Evolutionary conservation across 2,888 invertebrate genomes (phyloP), one percentile per base, ranked within the genome.

Genomic region (Unio pictorum): DNA sequence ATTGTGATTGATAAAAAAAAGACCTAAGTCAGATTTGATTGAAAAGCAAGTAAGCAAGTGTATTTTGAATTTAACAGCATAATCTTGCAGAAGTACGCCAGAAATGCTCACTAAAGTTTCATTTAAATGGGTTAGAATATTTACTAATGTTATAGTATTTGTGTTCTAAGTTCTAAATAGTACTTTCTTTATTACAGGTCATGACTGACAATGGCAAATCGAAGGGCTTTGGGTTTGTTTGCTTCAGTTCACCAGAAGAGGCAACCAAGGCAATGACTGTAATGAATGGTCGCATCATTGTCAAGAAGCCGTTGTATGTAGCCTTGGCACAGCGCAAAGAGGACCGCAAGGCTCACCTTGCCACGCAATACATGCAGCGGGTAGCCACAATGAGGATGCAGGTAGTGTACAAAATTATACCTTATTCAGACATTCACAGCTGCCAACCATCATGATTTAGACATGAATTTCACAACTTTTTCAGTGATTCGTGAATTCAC

Each of bases 231-330:
- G 99, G 99, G 55, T 99, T 99, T 91, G 99, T 99, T 28, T 99
- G 99, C 92, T 99, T 99, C 90, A 96, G 96, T 71, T 95, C 96
- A 26, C 96, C 98, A 0, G 98, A 98, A 90, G 99, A 99, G 91
- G 99, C 99, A 17, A 99, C 99, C 4, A 98, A 98, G 90, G 99
- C 99, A 66, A 98, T 99, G 1, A 99, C 98, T 8, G 99, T 99
- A 91, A 96, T 99, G 96, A 99, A 99, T 90, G 98, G 98, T 6
- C 94, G 98, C 70, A 99, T 99, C 84, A 94, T 99, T 62, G 97
- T 96, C 71, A 94, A 96, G 20, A 99, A 99, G 91, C 99, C 99
- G 4, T 91, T 99, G 76, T 99, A 99, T 91, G 99, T 99, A 64
- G 99, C 99, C 56, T 92, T 99, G 84, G 99, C 99, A 61, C 99